Percentiles rank a stretch among this genome's conserved stretches.
Conservation (phyloP, 2,888 invertebrate species). For the Leucophenga maculata region DNA sequence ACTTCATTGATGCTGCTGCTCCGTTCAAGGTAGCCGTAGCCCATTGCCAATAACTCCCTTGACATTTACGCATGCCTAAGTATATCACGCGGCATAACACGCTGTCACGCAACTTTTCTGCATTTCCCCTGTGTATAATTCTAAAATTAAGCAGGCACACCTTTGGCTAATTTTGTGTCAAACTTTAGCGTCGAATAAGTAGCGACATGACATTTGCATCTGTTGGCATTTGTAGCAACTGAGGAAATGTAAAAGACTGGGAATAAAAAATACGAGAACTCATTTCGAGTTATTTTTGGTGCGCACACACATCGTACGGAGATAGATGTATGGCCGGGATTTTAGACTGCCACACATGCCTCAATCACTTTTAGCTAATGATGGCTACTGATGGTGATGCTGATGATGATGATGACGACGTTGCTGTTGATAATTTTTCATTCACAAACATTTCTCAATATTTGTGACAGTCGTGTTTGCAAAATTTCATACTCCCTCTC, state of each 20-base stretch:
- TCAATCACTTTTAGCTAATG: too few species aligned
- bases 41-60: conserved; percentile 5
- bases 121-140: conserved; percentile 18
- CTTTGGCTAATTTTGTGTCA: conserved; percentile 15
- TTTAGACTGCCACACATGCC: background rate
- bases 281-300: conserved; percentile 9
- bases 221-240: conserved; percentile 14
- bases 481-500: conserved; percentile 17
- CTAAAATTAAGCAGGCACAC: conserved; percentile 21
- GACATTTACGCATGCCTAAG: conserved; percentile 17
- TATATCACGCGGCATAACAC: background rate
- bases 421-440: conserved; percentile 3
- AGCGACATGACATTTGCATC: conserved; percentile 25
- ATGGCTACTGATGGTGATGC: conserved; percentile 3
- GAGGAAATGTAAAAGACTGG: background rate
- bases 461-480: conserved; percentile 15
- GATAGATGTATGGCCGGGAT: background rate
- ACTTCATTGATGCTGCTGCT: too few species aligned
- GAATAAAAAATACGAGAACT: too few species aligned
- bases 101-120: background rate
- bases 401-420: conserved; percentile 1
- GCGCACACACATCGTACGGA: background rate
- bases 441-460: conserved; percentile 22
- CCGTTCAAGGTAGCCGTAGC: too few species aligned
- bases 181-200: background rate